A percentile compares a stretch with the other conserved stretches of the same genome.
Conservation (phyloP, 2,888 invertebrate genomes). For the Macrophya annulata region DNA sequence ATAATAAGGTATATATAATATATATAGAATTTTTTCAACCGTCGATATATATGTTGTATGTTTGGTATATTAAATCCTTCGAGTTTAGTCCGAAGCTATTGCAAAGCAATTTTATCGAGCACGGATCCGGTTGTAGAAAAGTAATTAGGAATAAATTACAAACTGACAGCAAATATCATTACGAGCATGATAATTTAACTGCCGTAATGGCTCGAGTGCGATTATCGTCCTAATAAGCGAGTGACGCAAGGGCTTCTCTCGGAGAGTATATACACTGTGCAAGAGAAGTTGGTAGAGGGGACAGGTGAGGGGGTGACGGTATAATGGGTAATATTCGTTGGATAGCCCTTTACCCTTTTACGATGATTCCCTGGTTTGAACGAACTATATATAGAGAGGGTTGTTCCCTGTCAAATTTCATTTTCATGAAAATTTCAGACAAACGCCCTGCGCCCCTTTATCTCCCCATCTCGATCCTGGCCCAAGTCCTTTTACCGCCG, state of each 20-base stretch:
- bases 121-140: conserved; percentile 72
- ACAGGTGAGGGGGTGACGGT: conserved; percentile 54
- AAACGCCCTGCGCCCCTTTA: neutral
- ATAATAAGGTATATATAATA: no score
- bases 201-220: conserved; percentile 74
- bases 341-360: conserved; percentile 65
- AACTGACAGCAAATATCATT: conserved; percentile 53
- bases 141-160: conserved; percentile 76
- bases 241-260: conserved; percentile 72
- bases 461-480: neutral
- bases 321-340: conserved; percentile 63
- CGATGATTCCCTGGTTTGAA: conserved; percentile 63
- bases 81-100: neutral
- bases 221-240: conserved; percentile 78
- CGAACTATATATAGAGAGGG: conserved; percentile 57
- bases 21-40: neutral
- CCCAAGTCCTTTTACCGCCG: neutral
- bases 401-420: conserved; percentile 64
- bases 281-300: conserved; percentile 61
- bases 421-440: conserved; percentile 64
- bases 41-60: no score
- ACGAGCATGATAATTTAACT: conserved; percentile 74
- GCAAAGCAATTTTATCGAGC: conserved; percentile 66
- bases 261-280: conserved; percentile 58
- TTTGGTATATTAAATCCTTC: neutral